Evolutionary conservation across 2,888 invertebrate species (phyloP).

Genomic region (Diadegma fenestrale): DNA sequence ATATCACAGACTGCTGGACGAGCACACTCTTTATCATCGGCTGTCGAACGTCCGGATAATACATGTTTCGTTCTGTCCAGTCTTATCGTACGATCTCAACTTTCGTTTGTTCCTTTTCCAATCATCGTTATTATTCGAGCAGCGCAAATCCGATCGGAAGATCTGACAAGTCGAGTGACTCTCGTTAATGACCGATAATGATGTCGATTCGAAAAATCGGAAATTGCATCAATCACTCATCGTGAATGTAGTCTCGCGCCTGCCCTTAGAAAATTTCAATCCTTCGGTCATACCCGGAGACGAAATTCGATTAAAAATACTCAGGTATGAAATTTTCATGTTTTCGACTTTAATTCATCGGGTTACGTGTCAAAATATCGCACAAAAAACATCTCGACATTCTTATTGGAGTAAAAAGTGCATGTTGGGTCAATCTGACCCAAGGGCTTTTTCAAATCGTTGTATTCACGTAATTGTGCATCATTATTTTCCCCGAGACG

Average conservation of each 20-base stretch:
- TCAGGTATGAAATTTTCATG: not conserved
- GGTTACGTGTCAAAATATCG: too few relatives aligned
- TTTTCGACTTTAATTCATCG: not conserved
- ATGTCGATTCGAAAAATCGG: constrained; percentile 9
- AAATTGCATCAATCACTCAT: not conserved
- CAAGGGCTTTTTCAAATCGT: too few relatives aligned
- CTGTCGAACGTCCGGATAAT: constrained; percentile 19
- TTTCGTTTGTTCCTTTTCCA: constrained; percentile 9
- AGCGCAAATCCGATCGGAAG: not conserved
- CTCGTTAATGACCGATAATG: constrained; percentile 29
- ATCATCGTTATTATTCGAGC: constrained; percentile 23
- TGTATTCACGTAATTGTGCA: too few relatives aligned
- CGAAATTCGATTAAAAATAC: not conserved
- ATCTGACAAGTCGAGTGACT: constrained; percentile 10
- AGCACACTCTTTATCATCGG: constrained; percentile 24
- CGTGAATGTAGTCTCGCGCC: not conserved
- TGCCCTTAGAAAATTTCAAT: not conserved
- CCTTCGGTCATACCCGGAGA: not conserved
- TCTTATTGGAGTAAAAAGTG: too few relatives aligned
- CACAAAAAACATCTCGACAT: too few relatives aligned
- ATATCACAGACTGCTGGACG: constrained; percentile 10
- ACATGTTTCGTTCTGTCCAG: constrained; percentile 1
- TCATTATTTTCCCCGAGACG: too few relatives aligned
- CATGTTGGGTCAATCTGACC: too few relatives aligned
- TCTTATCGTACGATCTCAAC: constrained; percentile 17